Percentiles rank a stretch among this genome's conserved stretches.
phyloP scores from a whole-genome alignment of 1,140 invertebrate species.

The Pseudomyrmex concolor region DNA sequence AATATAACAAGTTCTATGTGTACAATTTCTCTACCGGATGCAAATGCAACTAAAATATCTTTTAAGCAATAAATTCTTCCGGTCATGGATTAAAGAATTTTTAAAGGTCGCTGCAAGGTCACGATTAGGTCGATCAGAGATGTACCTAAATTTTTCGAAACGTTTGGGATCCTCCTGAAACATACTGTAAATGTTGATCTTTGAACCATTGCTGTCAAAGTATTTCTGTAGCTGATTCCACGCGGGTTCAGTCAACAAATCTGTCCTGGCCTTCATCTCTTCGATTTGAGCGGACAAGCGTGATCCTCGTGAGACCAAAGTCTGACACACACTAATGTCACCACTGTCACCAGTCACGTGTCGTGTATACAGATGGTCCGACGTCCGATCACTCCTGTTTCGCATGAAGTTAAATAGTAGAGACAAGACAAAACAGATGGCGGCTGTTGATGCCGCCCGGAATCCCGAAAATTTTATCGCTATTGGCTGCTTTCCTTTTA shows the following conservation, averaged over 20 bases:
- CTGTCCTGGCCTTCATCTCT: constrained; percentile 83
- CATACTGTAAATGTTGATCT: constrained; percentile 91
- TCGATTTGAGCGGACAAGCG: constrained; percentile 84
- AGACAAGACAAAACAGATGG: no score
- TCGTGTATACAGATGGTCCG: no score
- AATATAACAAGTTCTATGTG: background rate
- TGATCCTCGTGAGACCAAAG: background rate
- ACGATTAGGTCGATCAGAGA: constrained; percentile 56
- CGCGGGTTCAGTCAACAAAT: constrained; percentile 88
- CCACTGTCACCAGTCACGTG: no score
- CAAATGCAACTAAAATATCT: background rate
- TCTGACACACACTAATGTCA: background rate
- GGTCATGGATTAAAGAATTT: background rate
- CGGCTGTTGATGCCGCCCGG: no score
- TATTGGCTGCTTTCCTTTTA: no score
- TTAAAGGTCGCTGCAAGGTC: constrained; percentile 79
- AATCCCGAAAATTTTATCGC: no score
- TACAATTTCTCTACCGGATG: no score
- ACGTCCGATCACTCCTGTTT: no score
- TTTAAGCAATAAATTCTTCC: background rate
- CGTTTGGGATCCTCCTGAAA: constrained; percentile 91
- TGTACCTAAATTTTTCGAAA: constrained; percentile 93
- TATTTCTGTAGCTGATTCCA: constrained; percentile 91
- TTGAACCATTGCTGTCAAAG: constrained; percentile 88
- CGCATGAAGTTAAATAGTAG: no score